These are phyloP conservation scores for Podilymbus podiceps DNA, from an alignment of 2,113 vertebrate genomes.

Conservation along the genomic window DNA sequence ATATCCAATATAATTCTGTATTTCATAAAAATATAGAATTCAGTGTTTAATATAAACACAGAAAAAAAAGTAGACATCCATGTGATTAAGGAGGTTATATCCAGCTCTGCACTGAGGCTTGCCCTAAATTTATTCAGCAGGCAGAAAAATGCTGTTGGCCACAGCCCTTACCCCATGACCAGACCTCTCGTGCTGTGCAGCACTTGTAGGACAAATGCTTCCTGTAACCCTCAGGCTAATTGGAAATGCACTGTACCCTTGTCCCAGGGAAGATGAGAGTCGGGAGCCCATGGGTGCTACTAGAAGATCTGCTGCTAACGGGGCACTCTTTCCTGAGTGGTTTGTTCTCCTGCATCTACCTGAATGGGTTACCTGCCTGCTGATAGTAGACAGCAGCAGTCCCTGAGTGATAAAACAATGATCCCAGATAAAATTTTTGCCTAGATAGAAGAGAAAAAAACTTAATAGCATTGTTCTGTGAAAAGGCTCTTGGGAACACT, in stretches of 20 bases:
- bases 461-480: background rate
- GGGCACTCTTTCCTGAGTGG: background rate
- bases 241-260: background rate
- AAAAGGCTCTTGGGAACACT: background rate
- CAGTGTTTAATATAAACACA: background rate
- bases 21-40: background rate
- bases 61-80: background rate
- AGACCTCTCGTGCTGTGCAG: background rate
- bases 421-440: background rate
- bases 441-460: background rate
- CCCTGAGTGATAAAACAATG: background rate
- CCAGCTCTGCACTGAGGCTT: background rate
- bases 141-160: background rate
- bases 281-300: background rate
- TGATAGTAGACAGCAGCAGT: background rate
- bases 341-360: background rate
- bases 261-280: background rate
- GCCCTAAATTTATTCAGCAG: background rate
- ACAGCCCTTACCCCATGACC: background rate
- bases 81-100: background rate
- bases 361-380: background rate
- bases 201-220: background rate
- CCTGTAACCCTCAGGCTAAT: background rate
- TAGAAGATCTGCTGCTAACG: background rate
- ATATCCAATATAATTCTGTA: background rate